Evolutionary conservation across 2,113 vertebrate genomes (phyloP), one percentile per base, ranked within the genome.

Genomic region (Indri indri): DNA sequence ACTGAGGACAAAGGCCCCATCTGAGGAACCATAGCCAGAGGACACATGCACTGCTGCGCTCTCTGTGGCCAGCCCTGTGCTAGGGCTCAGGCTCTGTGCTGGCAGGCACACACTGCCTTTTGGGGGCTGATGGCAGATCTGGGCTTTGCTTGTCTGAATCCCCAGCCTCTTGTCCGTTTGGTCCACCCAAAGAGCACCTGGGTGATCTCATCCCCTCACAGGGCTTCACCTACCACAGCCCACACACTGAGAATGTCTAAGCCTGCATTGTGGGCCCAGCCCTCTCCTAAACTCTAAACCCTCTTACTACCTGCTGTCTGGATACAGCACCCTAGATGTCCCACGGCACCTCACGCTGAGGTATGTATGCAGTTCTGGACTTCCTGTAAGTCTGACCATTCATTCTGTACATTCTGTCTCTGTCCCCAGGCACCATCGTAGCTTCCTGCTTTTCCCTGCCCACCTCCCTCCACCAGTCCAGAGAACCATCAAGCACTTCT

Each of bases 1-100:
- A 50, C 71, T 54, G 40, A 94, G 92, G 87, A 96, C 65, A 96
- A 96, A 97, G 65, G 70, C 94, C 79, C 85, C 27, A 79, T 42
- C 37, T 88, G 82, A 88, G 81, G 74, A 74, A 65, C 70, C 50
- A 17, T 40, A 65, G 93, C 42, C 42, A 76, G 57, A 93, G 76
- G 90, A 74, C 54, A 71, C 57, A 20, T 16, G 68, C 54, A 6
- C 65, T 61, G 74, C n/a, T 16, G 59, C 1, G 20, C 66, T 76
- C 34, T 54, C 47, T 40, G 50, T 45, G 66, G 66, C 22, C 59
- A 65, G 73, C 47, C 73, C 47, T 65, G 91, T 37, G 37, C 57
- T 13, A n/a, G 77, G 40, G 70, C 63, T 80, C 82, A 77, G 84
- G 20, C 34, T 82, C 59, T 70, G 34, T 25, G 47, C 61, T 37